Conservation (phyloP, 2,113 vertebrate species). For the Misgurnus anguillicaudatus region DNA sequence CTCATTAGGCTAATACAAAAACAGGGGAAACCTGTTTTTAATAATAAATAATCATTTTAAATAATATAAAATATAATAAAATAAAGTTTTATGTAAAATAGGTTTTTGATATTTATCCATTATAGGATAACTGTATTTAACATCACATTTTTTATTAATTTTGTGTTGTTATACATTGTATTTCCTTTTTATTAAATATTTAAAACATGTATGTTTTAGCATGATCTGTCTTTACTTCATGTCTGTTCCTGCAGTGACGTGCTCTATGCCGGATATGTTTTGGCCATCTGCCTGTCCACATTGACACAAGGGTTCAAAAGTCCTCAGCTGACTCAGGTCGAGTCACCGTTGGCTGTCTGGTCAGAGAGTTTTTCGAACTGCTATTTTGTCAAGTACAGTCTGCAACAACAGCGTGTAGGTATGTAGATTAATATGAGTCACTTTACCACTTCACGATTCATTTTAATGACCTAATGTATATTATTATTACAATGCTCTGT, state of each 20-base stretch:
- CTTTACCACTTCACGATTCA: slow-evolving; percentile 3
- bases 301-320: slow-evolving; percentile 48
- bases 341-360: not conserved
- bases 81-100: too few species aligned
- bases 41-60: too few species aligned
- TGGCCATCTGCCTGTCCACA: slow-evolving; percentile 16
- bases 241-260: not conserved
- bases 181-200: too few species aligned
- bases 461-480: not conserved
- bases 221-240: not conserved
- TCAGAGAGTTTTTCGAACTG: slow-evolving; percentile 13
- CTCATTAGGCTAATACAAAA: too few species aligned
- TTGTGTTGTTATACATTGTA: not conserved
- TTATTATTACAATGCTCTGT: not conserved
- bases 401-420: slow-evolving; percentile 14
- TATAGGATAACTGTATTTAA: too few species aligned
- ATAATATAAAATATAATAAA: too few species aligned
- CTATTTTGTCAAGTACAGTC: not conserved
- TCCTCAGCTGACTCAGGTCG: slow-evolving; percentile 13
- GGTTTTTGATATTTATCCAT: too few species aligned
- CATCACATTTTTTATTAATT: too few species aligned
- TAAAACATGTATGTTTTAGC: too few species aligned
- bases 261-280: slow-evolving; percentile 7
- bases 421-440: not conserved
- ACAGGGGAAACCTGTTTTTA: too few species aligned